Base-by-base conservation (phyloP, 2,888 invertebrate genomes). In the Pheosia tremula region DNA sequence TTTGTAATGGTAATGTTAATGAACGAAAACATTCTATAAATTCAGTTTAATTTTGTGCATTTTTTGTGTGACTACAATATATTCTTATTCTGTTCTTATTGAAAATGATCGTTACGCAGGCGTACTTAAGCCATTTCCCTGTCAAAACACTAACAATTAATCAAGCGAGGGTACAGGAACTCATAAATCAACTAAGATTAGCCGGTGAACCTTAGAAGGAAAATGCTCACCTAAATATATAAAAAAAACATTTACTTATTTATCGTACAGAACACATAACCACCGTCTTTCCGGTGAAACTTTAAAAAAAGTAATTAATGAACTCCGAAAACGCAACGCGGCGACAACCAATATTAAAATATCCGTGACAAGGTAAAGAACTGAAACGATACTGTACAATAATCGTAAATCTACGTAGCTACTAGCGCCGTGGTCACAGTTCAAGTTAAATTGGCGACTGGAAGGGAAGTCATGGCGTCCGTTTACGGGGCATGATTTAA, bases 271-370 rank as follows among this genome's bases (percentile, higher is more conserved):
- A 72, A 76, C 72, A 68, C 74, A 74, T 73, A 71, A 69, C 71
- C 76, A 77, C 77, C 78, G 78, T 80, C 79, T 78, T 79, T 81
- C 78, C 81, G 83, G 82, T 78, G 71, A 74, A 81, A 82, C 77
- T 81, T 82, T 82, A 82, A 87, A 87, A 24, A 75, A 88, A 84
- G 81, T 87, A 87, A 88, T 88, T 89, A 88, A 89, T 88, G 86
- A 84, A 87, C 84, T 86, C 77, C 63, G 76, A 78, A 75, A 82
- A 80, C 79, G 78, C 76, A 77, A 68, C 65, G 79, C 64, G 63
- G 63, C 24, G 24, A 63, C 72, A 68, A 68, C 87, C 81, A 82
- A 60, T 66, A 43, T 71, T 72, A 63, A 58, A 53, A 63, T 82
- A 80, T 54, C 81, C 66, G 61, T 61, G 75, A 65, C 56, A 57